Percentiles rank a stretch among this genome's conserved stretches.
Evolutionary conservation across 2,888 invertebrate species (phyloP).

Genomic region (Acrocyrtus sp.): DNA sequence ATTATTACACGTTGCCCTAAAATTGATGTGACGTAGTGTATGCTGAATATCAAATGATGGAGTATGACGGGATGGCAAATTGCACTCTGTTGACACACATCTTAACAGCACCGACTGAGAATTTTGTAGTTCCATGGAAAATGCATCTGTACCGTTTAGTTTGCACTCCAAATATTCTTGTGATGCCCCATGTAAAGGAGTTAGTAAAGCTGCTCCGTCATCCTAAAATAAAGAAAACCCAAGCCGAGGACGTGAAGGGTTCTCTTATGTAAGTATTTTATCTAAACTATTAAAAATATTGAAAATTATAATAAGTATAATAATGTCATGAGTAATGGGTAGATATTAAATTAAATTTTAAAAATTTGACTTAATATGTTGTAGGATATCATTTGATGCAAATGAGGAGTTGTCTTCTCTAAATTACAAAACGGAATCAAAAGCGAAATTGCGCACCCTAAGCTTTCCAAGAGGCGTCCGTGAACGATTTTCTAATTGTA

Average conservation of each 20-base stretch:
- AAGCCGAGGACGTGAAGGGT: not conserved
- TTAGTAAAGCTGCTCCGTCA: not conserved
- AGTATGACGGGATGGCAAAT: not conserved
- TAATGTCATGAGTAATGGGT: too few relatives aligned
- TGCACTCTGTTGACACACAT: not conserved
- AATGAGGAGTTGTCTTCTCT: too few relatives aligned
- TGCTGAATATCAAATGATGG: not conserved
- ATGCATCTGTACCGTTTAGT: not conserved
- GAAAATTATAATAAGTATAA: too few relatives aligned
- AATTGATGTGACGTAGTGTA: too few relatives aligned
- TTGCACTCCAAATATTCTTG: not conserved
- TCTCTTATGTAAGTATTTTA: slow-evolving; percentile 1
- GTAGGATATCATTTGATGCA: too few relatives aligned
- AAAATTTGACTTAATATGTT: too few relatives aligned
- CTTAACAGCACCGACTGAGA: not conserved
- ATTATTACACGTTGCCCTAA: too few relatives aligned
- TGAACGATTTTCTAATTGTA: not conserved
- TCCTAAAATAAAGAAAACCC: not conserved
- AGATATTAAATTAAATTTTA: too few relatives aligned
- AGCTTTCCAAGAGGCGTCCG: not conserved
- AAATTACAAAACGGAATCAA: too few relatives aligned
- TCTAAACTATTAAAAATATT: too few relatives aligned
- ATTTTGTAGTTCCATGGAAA: slow-evolving; percentile 19
- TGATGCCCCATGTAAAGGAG: not conserved
- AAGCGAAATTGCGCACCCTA: not conserved